Base-by-base conservation (phyloP, 2,113 vertebrate genomes). In the Aphyosemion australe region DNA sequence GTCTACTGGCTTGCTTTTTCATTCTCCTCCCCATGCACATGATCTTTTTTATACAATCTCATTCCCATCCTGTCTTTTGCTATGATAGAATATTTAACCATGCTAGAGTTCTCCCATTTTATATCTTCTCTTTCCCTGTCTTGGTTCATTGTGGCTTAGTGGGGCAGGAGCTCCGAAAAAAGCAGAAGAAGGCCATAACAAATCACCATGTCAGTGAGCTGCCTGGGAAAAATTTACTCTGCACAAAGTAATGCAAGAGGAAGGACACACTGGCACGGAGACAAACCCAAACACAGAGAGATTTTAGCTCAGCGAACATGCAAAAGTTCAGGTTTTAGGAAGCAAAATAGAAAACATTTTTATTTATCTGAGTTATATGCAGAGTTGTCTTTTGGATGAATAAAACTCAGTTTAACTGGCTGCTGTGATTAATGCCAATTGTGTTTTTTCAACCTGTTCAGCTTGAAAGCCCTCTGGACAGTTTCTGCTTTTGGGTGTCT, bases 131-230 rank as follows among this genome's bases (percentile, higher is more conserved):
- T 64, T 72, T 10, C 74, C 45, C 52, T 79, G 77, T 68, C 67
- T 49, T 0, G 62, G 66, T 82, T 72, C 73, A 90, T 92, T 91
- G 82, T 92, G 89, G 85, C 76, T 83, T 61, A 14, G 78, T 67
- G 61, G 76, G 80, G 71, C 79, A 75, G 93, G 93, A 87, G 67
- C 60, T 12, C 54, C 57, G 61, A 60, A 90, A 90, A 89, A 89
- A 79, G 84, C 89, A 88, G 76, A 92, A 90, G 90, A 93, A 74
- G 90, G 90, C 92, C 93, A 91, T 94, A 94, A 94, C 91, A 92
- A 93, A 94, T 94, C 93, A 90, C 92, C 90, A 79, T 94, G 93
- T 93, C 92, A 93, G 90, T 90, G 87, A 87, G 91, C 93, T 93
- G 90, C 92, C 92, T 90, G 92, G 91, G 90, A 93, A 93, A 92